Conservation (phyloP, 2,888 invertebrate species). For the Platycheirus albimanus region DNA sequence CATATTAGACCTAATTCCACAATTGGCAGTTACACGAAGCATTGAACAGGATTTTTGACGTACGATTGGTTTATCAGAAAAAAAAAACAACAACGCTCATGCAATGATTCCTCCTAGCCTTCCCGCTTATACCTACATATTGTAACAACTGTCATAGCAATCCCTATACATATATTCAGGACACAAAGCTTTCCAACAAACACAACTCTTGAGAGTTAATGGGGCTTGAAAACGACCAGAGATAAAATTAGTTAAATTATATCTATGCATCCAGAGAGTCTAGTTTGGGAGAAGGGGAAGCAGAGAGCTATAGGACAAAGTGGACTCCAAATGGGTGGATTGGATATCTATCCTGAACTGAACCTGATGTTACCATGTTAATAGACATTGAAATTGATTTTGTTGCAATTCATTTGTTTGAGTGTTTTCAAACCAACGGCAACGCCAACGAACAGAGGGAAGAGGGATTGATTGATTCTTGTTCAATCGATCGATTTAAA, state of each 20-base stretch:
- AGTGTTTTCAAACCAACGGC: constrained; percentile 33
- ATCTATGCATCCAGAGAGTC: constrained; percentile 42
- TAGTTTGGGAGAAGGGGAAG: no score
- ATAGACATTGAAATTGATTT: constrained; percentile 57
- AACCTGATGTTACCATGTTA: constrained; percentile 46
- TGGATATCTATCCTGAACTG: neutral
- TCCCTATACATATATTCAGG: constrained; percentile 2
- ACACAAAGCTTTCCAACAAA: neutral
- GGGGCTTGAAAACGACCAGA: constrained; percentile 60
- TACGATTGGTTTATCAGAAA: constrained; percentile 13
- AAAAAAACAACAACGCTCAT: constrained; percentile 35
- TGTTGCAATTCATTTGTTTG: constrained; percentile 56
- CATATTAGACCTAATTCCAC: constrained; percentile 48
- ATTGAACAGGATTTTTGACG: constrained; percentile 45
- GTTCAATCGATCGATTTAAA: constrained; percentile 53
- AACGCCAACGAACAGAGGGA: no score
- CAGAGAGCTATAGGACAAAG: no score
- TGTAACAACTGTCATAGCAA: constrained; percentile 14
- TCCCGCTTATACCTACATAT: neutral
- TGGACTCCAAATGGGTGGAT: no score
- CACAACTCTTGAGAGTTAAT: constrained; percentile 64
- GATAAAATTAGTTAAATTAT: constrained; percentile 69
- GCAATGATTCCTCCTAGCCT: neutral
- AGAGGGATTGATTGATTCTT: constrained; percentile 27
- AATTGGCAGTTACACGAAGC: constrained; percentile 53